A percentile compares a stretch with the other conserved stretches of the same genome.
Evolutionary conservation across 1,140 invertebrate species (phyloP).

Genomic region (Telenomus remus): DNA sequence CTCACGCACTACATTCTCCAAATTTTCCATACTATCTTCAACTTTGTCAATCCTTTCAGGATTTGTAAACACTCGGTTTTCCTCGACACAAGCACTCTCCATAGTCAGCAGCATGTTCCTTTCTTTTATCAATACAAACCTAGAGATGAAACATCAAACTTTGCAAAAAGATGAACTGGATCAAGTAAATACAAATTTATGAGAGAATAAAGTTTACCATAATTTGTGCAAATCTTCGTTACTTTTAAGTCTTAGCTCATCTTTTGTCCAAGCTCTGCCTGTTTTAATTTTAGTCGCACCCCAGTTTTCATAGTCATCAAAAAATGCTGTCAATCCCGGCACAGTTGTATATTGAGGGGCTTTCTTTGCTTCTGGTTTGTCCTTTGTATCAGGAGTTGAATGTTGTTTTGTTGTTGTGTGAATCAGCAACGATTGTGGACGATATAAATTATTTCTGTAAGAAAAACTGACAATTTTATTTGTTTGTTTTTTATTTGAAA

Average conservation of each 20-base stretch:
- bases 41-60: slow-evolving; percentile 97
- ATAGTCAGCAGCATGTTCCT: slow-evolving; percentile 97
- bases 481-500: not conserved
- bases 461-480: slow-evolving; percentile 1
- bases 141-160: slow-evolving; percentile 67
- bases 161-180: slow-evolving; percentile 15
- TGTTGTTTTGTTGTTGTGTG: slow-evolving; percentile 2
- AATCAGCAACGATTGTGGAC: not conserved
- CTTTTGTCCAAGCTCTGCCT: slow-evolving; percentile 91
- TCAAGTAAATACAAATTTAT: slow-evolving; percentile 7
- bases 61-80: slow-evolving; percentile 88
- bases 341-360: slow-evolving; percentile 39
- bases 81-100: slow-evolving; percentile 87
- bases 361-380: not conserved
- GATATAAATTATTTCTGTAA: not conserved
- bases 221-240: slow-evolving; percentile 98
- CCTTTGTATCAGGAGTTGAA: not conserved
- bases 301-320: slow-evolving; percentile 93
- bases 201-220: slow-evolving; percentile 83
- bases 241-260: slow-evolving; percentile 96
- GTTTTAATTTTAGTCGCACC: slow-evolving; percentile 84
- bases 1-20: slow-evolving; percentile 94
- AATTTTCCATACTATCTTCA: slow-evolving; percentile 95
- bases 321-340: slow-evolving; percentile 90
- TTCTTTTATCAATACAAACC: slow-evolving; percentile 96